Conservation (phyloP, 2,888 invertebrate genomes). For the Hemicrepidius hirtus region DNA sequence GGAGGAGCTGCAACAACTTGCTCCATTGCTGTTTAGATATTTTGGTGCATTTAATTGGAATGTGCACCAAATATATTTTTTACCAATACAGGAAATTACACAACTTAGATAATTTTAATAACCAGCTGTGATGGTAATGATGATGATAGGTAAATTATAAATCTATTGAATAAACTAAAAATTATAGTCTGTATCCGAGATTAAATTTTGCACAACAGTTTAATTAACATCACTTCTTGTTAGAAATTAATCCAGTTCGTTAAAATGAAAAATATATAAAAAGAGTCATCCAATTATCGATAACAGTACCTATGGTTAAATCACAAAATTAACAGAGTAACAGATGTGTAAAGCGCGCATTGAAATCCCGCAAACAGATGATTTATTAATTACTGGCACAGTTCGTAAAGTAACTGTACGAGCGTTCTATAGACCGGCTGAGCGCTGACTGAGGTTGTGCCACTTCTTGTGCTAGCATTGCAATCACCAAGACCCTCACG, state of each 20-base stretch:
- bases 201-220: neutral
- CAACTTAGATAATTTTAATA: neutral
- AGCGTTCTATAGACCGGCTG: conserved; percentile 60
- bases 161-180: conserved; percentile 1
- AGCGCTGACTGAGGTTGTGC: conserved; percentile 59
- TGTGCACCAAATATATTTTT: conserved; percentile 11
- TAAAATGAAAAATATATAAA: neutral
- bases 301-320: conserved; percentile 17
- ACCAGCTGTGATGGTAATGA: neutral
- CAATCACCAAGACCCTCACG: conserved; percentile 60
- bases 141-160: neutral
- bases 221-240: neutral
- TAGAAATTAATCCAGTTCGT: conserved; percentile 6
- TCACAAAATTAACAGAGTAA: conserved; percentile 21
- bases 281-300: conserved; percentile 12
- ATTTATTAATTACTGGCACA: conserved; percentile 57
- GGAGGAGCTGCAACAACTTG: conserved; percentile 75
- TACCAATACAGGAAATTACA: neutral
- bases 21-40: conserved; percentile 72
- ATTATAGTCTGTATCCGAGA: neutral
- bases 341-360: conserved; percentile 30
- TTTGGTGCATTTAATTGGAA: conserved; percentile 42
- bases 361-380: conserved; percentile 37
- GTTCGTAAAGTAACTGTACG: conserved; percentile 60
- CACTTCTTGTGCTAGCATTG: conserved; percentile 65